phyloP scores from a whole-genome alignment of 2,797 vertebrate species.

The Momotus momota region DNA sequence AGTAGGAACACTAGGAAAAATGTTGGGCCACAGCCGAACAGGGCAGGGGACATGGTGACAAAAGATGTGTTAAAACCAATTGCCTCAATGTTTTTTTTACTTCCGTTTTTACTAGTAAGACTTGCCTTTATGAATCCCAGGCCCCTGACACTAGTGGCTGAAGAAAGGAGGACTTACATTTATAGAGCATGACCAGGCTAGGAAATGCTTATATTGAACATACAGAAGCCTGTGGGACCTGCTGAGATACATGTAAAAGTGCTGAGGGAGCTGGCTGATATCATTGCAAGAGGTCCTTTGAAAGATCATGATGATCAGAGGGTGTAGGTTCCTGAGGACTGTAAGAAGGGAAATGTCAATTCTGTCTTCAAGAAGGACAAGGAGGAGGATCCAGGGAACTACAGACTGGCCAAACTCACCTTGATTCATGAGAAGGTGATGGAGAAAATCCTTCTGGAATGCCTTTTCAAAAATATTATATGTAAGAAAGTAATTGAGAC shows the following conservation, averaged over 20 bases:
- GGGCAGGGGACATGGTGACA: background rate
- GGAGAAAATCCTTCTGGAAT: background rate
- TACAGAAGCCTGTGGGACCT: background rate
- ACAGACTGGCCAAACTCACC: background rate
- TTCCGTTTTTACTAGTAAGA: background rate
- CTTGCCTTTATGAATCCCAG: background rate
- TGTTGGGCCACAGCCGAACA: background rate
- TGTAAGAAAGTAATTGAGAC: background rate
- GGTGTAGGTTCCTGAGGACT: background rate
- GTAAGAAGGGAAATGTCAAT: background rate
- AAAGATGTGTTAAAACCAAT: background rate
- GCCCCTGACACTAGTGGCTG: background rate
- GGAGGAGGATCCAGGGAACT: background rate
- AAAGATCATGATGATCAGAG: background rate
- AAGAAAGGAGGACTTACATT: background rate
- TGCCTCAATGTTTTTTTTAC: background rate
- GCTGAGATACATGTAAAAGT: background rate
- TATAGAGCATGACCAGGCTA: background rate
- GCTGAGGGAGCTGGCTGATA: background rate
- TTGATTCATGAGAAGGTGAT: background rate
- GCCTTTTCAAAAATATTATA: background rate
- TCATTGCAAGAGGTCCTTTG: background rate
- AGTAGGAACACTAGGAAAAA: background rate
- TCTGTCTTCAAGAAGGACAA: background rate
- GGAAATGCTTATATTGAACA: background rate